These are phyloP conservation scores for Prionailurus bengalensis DNA, from an alignment of 2,113 vertebrate species.

Conservation along the genomic window DNA sequence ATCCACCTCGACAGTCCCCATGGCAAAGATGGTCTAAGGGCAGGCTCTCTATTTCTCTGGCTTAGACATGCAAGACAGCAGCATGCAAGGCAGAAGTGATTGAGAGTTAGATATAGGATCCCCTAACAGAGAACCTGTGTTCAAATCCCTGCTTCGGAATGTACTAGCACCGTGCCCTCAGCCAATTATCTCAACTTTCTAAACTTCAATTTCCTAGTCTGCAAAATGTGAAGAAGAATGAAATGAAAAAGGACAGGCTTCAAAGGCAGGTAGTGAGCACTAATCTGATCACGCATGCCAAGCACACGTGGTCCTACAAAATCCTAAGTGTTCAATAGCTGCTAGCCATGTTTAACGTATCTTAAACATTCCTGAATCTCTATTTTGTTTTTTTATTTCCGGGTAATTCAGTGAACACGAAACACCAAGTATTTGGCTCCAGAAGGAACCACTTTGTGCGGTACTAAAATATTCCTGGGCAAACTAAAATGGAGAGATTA, in stretches of 20 bases:
- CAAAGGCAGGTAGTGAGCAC: neutral
- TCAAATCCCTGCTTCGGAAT: neutral
- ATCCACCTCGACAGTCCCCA: neutral
- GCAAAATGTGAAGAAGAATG: neutral
- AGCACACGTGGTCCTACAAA: neutral
- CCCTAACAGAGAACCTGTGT: neutral
- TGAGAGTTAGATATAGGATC: neutral
- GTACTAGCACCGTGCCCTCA: neutral
- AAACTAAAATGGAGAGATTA: neutral
- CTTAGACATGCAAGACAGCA: neutral
- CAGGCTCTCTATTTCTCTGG: neutral
- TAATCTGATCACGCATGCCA: neutral
- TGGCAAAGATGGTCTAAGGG: neutral
- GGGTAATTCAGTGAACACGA: neutral
- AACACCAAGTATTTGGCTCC: neutral
- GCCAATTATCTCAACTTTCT: neutral
- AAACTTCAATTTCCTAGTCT: neutral
- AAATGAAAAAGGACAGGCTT: neutral
- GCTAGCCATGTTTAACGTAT: neutral
- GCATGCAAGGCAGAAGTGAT: neutral
- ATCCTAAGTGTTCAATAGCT: neutral
- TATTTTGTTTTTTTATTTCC: neutral
- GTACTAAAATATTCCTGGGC: neutral
- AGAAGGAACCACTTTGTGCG: neutral
- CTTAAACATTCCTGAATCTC: neutral